Base-by-base conservation (phyloP, 2,888 invertebrate species). In the Biston stratarius region DNA sequence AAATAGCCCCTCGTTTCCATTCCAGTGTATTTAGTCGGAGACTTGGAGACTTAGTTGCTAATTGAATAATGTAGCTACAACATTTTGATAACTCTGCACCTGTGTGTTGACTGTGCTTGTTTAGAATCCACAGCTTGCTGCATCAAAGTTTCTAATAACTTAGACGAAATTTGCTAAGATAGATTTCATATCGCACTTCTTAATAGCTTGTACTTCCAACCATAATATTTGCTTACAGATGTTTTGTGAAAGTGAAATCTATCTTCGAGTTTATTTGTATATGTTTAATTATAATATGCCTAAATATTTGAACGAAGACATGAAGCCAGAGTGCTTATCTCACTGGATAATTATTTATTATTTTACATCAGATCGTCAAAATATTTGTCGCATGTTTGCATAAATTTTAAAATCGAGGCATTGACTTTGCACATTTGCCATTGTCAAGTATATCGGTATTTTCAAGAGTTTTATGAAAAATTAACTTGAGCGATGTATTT, bases 61-160 rank as follows among this genome's bases (percentile, higher is more conserved):
- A 87, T 83, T 84, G 78, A 86, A 82, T 81, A 79, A 86, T 75
- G 72, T 83, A 82, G 83, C 76, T 82, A 73, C 76, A 77, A 78
- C 77, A 75, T 81, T 75, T 80, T 73, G 73, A 74, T 80, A 79
- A 80, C 77, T 67, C 74, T 86, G 89, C 90, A 90, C 90, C 82
- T 77, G 80, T 82, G 77, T 77, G 72, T 74, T 81, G 79, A 82
- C 80, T 83, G 84, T 85, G 89, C 87, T 90, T 91, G 89, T 86
- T 87, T 92, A 91, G 91, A 87, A 87, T 92, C 94, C 89, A 86
- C 86, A 89, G 93, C 92, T 93, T 94, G 94, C 94, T 94, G 94
- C 94, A 94, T 93, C 94, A 92, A 92, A 88, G 81, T 89, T 85
- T 86, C 74, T 76, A 77, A 79, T n/a, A 79, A 73, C 68, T 73